Evolutionary conservation across 2,797 vertebrate genomes (phyloP).

Genomic region (Pagetopsis macropterus): DNA sequence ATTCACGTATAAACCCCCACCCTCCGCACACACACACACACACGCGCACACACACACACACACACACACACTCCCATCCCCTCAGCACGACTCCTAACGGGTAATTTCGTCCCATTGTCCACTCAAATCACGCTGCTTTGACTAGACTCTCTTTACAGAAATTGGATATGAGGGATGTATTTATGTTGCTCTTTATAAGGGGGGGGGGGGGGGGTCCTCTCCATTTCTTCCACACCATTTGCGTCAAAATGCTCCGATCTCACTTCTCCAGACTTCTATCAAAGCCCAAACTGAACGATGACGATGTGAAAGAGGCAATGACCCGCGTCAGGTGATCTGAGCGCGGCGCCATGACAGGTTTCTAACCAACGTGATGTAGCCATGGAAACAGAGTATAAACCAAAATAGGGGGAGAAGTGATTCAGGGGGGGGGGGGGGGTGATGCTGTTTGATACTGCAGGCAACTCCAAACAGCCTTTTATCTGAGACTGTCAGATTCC

Average conservation of each 20-base stretch:
- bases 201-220: conserved; percentile 39
- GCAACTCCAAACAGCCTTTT: conserved; percentile 86
- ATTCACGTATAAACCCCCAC: conserved; percentile 59
- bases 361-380: conserved; percentile 67
- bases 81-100: conserved; percentile 61
- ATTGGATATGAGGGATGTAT: conserved; percentile 74
- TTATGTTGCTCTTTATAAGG: conserved; percentile 50
- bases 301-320: conserved; percentile 63
- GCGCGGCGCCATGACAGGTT: conserved; percentile 73
- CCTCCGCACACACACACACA: background rate
- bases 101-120: conserved; percentile 74
- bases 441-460: conserved; percentile 84
- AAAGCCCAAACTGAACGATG: conserved; percentile 73
- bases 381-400: conserved; percentile 84
- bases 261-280: conserved; percentile 69
- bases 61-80: conserved; percentile 31
- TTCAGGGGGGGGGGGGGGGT: conserved; percentile 37
- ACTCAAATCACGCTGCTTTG: conserved; percentile 72
- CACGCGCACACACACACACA: too few relatives aligned
- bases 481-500: conserved; percentile 84
- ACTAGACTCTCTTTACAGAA: conserved; percentile 68
- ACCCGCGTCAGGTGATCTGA: conserved; percentile 80
- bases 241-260: conserved; percentile 19
- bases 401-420: conserved; percentile 53
- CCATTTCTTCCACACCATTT: conserved; percentile 36